These are phyloP conservation scores for Atrichornis clamosus DNA, from an alignment of 2,113 vertebrate species.

Conservation along the genomic window DNA sequence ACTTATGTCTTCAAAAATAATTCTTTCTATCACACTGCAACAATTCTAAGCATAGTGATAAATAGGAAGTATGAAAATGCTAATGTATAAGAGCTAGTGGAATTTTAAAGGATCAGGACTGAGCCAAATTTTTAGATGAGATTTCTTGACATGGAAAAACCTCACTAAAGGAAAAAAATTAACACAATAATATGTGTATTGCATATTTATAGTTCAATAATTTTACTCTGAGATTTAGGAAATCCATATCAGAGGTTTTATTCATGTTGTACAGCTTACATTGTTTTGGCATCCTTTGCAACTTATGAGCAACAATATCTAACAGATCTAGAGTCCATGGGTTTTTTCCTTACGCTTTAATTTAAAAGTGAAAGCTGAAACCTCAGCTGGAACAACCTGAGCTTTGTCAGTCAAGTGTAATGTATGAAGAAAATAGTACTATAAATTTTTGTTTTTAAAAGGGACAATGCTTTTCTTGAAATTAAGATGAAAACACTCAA, in stretches of 20 bases:
- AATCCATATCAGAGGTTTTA: not conserved
- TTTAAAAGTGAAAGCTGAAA: not conserved
- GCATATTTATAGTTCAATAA: constrained; percentile 43
- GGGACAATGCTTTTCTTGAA: not conserved
- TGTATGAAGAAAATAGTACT: not conserved
- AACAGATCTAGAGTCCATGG: not conserved
- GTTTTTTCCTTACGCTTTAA: not conserved
- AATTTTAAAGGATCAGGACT: constrained; percentile 48
- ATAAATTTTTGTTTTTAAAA: not conserved
- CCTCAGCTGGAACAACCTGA: not conserved
- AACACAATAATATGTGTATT: not conserved
- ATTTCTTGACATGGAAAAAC: constrained; percentile 42
- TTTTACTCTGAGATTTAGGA: constrained; percentile 14
- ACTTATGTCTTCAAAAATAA: constrained; percentile 64
- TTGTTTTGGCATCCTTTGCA: not conserved
- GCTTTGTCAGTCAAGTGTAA: not conserved
- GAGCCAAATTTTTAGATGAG: constrained; percentile 54
- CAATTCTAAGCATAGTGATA: constrained; percentile 38
- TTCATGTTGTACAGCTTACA: not conserved
- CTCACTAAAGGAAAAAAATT: constrained; percentile 6
- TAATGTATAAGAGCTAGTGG: constrained; percentile 23
- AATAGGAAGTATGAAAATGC: constrained; percentile 51
- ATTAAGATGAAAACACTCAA: not conserved
- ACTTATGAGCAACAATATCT: not conserved
- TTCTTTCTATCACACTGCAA: constrained; percentile 48